These are phyloP conservation scores for Astropecten irregularis DNA, from an alignment of 53 echinoderm and acorn worm species.

Conservation along the genomic window DNA sequence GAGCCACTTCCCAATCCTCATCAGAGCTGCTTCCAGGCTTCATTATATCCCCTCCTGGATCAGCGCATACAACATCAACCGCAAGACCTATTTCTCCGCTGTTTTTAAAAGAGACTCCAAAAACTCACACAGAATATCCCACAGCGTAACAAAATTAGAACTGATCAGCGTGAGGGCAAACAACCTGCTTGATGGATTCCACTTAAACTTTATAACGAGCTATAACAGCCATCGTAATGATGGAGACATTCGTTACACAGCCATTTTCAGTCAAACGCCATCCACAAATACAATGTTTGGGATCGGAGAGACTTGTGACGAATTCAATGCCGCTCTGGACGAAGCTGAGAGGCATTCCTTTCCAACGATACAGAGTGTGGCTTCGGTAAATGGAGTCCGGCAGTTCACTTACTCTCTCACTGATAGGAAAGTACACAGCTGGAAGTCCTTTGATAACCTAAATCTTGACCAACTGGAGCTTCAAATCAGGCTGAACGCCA, in stretches of 20 bases:
- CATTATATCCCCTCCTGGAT: conserved; percentile 79
- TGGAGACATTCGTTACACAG: conserved; percentile 63
- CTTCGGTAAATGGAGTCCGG: conserved; percentile 50
- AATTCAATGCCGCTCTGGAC: conserved; percentile 6
- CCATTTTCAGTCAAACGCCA: conserved; percentile 50
- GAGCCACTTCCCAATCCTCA: conserved; percentile 59
- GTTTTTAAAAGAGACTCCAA: conserved; percentile 34
- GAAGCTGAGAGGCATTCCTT: conserved; percentile 36
- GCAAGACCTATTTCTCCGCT: conserved; percentile 67
- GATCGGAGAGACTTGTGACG: conserved; percentile 19
- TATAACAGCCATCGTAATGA: conserved; percentile 59
- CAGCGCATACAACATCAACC: conserved; percentile 57
- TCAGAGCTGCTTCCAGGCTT: conserved; percentile 50
- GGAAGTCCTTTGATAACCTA: conserved; percentile 74
- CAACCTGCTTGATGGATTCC: conserved; percentile 38
- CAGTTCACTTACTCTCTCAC: conserved; percentile 75
- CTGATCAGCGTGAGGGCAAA: conserved; percentile 23
- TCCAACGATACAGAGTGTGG: conserved; percentile 74
- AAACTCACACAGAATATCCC: neutral
- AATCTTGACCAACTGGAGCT: conserved; percentile 65
- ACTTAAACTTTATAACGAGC: conserved; percentile 66
- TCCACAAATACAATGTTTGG: conserved; percentile 11
- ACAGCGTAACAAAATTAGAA: conserved; percentile 50
- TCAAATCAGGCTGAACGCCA: conserved; percentile 71
- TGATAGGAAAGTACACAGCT: conserved; percentile 53